Base-by-base conservation (phyloP, 2,797 vertebrate genomes). In the Hapalemur alaotrensis region DNA sequence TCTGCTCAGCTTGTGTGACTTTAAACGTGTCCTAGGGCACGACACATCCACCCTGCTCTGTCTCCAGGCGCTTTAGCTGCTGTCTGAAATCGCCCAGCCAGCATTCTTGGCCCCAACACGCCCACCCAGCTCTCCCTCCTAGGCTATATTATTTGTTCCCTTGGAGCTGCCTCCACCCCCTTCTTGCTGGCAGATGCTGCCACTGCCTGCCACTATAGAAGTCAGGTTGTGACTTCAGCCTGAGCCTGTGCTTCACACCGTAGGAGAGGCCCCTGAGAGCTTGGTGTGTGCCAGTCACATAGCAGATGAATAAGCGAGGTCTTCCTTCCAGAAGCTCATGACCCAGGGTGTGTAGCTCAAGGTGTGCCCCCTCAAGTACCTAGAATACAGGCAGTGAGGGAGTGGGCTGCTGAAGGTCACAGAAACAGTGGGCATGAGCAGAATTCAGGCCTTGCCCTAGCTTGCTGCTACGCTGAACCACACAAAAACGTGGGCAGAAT, bases 71-170 rank as follows among this genome's bases (percentile, higher is more conserved):
- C 54, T 46, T 73, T 48, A 89, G 69, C 92, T 72, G 76, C 84
- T 70, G 63, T 94, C 79, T 85, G 92, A 96, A 94, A 96, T 93
- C 35, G 7, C 76, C 85, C 69, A 91, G 94, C 82, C 67, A 91
- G 54, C 83, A 95, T 82, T 95, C 87, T 86, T 88, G 82, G 90
- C 52, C 72, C 30, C 13, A 32, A 86, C 11, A 43, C 10, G 15
- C 69, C 43, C 6, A 41, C 3, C 63, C 69, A 0, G 4, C 38
- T n/a, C 85, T 88, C 73, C 52, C 78, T 94, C 83, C 59, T 32
- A 11, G 41, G 52, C 81, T 81, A 20, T 67, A 10, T 91, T 84
- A 32, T 73, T 91, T 87, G 32, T 78, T 94, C 81, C 61, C 72
- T 76, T 35, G 46, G 61, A 89, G 30, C 17, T 48, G 46, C 52